Conservation (phyloP, 2,888 invertebrate species). For the Hypena proboscidalis region DNA sequence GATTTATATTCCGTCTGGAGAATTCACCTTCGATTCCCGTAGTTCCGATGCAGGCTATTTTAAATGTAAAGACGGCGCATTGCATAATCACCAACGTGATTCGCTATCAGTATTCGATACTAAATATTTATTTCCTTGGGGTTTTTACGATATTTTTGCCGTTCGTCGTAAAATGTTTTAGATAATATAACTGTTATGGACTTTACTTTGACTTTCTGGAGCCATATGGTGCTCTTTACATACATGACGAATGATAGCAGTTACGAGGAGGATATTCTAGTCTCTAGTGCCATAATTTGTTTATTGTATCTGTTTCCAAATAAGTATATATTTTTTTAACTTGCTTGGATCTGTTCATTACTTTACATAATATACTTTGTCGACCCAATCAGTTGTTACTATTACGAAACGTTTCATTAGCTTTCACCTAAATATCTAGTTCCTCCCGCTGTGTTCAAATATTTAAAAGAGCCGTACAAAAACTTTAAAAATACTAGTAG, state of each 20-base stretch:
- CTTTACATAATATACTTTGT: too few species aligned
- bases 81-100: constrained; percentile 82
- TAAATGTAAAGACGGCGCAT: constrained; percentile 80
- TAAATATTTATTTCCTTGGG: constrained; percentile 77
- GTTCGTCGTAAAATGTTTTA: constrained; percentile 60
- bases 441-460: constrained; percentile 30
- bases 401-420: constrained; percentile 5
- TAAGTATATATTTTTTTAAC: too few species aligned
- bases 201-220: constrained; percentile 40
- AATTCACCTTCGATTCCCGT: constrained; percentile 72
- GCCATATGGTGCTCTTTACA: constrained; percentile 23
- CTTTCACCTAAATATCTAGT: constrained; percentile 15
- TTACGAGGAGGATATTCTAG: too few species aligned
- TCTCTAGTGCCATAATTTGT: too few species aligned
- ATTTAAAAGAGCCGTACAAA: constrained; percentile 36
- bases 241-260: constrained; percentile 1
- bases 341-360: too few species aligned
- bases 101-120: constrained; percentile 77
- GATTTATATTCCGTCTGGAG: constrained; percentile 80
- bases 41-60: constrained; percentile 80
- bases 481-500: constrained; percentile 39
- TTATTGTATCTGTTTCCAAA: too few species aligned
- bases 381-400: background rate
- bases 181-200: constrained; percentile 50
- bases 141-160: constrained; percentile 68